Conservation (phyloP, 2,888 invertebrate genomes). For the Ectobius pallidus region DNA sequence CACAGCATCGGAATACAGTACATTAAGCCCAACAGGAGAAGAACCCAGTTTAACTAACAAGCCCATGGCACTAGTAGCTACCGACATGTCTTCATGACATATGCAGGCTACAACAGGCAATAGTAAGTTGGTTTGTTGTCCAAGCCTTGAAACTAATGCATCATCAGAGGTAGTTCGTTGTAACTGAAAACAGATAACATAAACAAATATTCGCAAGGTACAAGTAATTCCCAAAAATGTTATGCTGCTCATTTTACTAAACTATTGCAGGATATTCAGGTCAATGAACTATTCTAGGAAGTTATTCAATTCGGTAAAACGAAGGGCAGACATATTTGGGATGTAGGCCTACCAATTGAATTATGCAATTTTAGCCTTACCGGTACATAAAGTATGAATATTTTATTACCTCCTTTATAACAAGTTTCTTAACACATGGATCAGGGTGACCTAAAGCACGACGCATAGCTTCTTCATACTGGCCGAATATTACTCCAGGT, state of each 20-base stretch:
- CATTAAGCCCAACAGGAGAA: slow-evolving; percentile 55
- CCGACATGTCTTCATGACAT: slow-evolving; percentile 63
- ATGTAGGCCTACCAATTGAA: no score
- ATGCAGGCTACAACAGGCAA: slow-evolving; percentile 64
- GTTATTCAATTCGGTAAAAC: no score
- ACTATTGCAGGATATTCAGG: no score
- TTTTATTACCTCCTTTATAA: slow-evolving; percentile 66
- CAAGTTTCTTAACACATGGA: slow-evolving; percentile 66
- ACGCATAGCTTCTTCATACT: slow-evolving; percentile 65
- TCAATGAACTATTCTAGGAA: no score
- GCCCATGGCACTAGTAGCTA: slow-evolving; percentile 65
- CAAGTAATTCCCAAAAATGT: no score
- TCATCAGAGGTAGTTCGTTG: slow-evolving; percentile 50
- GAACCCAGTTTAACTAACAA: slow-evolving; percentile 61
- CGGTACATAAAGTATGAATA: no score
- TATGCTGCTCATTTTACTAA: no score
- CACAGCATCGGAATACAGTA: slow-evolving; percentile 62
- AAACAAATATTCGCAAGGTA: slow-evolving; percentile 2
- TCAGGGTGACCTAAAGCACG: slow-evolving; percentile 68
- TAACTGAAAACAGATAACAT: slow-evolving; percentile 50
- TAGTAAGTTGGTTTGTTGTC: slow-evolving; percentile 60
- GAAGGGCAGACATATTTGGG: no score
- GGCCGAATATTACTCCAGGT: slow-evolving; percentile 64
- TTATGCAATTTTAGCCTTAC: no score
- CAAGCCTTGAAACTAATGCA: slow-evolving; percentile 54